Evolutionary conservation across 2,797 vertebrate genomes (phyloP).

Genomic region (Sorex maritimensis): DNA sequence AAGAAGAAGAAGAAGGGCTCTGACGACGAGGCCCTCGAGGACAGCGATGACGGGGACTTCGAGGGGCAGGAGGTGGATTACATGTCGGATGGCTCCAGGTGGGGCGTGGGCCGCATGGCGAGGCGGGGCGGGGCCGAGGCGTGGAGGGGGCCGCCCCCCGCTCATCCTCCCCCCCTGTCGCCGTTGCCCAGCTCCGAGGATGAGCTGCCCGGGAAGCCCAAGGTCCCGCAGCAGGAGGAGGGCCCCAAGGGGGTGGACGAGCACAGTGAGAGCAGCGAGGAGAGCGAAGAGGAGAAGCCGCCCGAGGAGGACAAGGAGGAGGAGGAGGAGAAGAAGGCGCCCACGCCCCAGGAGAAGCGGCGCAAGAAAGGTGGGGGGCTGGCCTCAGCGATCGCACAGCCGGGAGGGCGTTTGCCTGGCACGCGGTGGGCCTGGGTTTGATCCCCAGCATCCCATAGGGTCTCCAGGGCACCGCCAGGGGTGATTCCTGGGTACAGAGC

Average conservation of each 20-base stretch:
- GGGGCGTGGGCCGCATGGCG: accelerated
- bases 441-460: no score
- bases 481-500: no score
- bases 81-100: conserved; percentile 97
- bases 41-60: conserved; percentile 96
- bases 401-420: no score
- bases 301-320: conserved; percentile 92
- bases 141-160: background rate
- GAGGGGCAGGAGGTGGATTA: conserved; percentile 97
- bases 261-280: conserved; percentile 94
- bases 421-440: no score
- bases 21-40: conserved; percentile 94
- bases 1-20: conserved; percentile 94
- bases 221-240: conserved; percentile 80
- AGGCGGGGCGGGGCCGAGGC: background rate
- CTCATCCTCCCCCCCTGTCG: accelerated
- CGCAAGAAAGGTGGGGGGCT: conserved; percentile 87
- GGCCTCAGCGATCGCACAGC: no score
- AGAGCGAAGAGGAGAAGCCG: conserved; percentile 96
- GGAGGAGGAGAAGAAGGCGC: conserved; percentile 92
- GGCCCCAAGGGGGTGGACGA: conserved; percentile 92
- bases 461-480: no score
- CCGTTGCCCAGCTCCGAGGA: conserved; percentile 83
- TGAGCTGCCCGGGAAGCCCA: conserved; percentile 80
- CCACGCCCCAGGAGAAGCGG: conserved; percentile 92